A percentile compares a stretch with the other conserved stretches of the same genome.
Conservation (phyloP, 2,113 vertebrate genomes). For the Amia ocellicauda region DNA sequence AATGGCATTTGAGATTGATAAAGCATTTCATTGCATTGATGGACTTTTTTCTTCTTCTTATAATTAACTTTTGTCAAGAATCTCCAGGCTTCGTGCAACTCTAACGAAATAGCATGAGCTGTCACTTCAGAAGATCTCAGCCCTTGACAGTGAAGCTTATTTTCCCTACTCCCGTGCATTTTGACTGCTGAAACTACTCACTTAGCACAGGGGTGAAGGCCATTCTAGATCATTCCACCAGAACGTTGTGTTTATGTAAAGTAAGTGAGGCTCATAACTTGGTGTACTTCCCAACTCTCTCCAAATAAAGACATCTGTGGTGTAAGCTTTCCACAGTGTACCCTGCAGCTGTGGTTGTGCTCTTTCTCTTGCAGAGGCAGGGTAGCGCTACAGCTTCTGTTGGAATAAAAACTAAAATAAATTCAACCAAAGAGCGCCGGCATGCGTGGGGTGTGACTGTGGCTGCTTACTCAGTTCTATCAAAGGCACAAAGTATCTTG, state of each 20-base stretch:
- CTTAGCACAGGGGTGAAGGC: slow-evolving; percentile 1
- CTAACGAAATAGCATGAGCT: slow-evolving; percentile 16
- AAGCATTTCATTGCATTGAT: slow-evolving; percentile 6
- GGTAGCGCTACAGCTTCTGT: too few species aligned
- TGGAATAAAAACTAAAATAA: too few species aligned
- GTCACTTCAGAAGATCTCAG: slow-evolving; percentile 13
- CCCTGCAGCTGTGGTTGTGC: too few species aligned
- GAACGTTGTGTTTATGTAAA: neutral
- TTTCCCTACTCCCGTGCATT: neutral
- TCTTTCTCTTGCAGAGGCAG: too few species aligned
- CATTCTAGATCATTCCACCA: neutral
- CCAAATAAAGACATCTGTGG: too few species aligned
- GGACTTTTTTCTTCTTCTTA: slow-evolving; percentile 2
- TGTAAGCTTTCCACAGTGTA: too few species aligned
- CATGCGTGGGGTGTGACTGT: too few species aligned
- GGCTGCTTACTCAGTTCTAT: too few species aligned
- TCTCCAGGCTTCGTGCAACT: neutral
- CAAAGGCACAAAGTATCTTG: too few species aligned
- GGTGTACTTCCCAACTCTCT: neutral
- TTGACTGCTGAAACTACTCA: slow-evolving; percentile 21
- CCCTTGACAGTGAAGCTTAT: slow-evolving; percentile 6
- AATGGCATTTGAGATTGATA: slow-evolving; percentile 3
- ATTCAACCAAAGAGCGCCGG: too few species aligned
- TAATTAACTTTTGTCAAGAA: slow-evolving; percentile 15
- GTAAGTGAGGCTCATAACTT: neutral